Evolutionary conservation across 2,888 invertebrate species (phyloP).

Genomic region (Notodonta dromedarius): DNA sequence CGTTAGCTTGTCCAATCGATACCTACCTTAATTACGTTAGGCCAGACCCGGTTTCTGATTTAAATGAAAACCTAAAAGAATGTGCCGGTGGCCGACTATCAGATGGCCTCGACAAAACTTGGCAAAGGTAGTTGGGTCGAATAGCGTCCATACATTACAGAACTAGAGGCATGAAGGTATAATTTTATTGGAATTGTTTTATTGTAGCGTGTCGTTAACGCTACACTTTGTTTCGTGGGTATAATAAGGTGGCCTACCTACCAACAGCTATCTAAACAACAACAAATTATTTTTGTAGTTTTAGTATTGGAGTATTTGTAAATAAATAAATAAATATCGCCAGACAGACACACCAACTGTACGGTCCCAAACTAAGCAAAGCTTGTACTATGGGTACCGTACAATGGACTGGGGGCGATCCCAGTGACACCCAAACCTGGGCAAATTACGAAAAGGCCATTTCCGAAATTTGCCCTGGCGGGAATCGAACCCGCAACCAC

Average conservation of each 20-base stretch:
- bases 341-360: too few species aligned
- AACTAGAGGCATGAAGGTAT: not conserved
- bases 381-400: too few species aligned
- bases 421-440: too few species aligned
- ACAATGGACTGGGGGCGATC: too few species aligned
- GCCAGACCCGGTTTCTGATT: not conserved
- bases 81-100: not conserved
- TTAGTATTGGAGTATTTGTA: too few species aligned
- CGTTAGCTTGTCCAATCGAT: not conserved
- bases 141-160: not conserved
- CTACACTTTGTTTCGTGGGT: not conserved
- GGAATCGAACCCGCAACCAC: too few species aligned
- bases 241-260: not conserved
- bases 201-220: not conserved
- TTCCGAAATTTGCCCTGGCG: too few species aligned
- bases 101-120: conserved; percentile 3
- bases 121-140: conserved; percentile 5
- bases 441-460: too few species aligned
- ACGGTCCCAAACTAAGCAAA: too few species aligned
- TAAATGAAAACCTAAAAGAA: not conserved
- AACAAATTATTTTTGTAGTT: too few species aligned
- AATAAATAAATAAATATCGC: too few species aligned
- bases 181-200: not conserved
- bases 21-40: not conserved
- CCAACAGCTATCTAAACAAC: not conserved